Percentiles rank a stretch among this genome's conserved stretches.
Evolutionary conservation across 1,140 invertebrate genomes (phyloP).

Genomic region (Paraescarpia echinospica): DNA sequence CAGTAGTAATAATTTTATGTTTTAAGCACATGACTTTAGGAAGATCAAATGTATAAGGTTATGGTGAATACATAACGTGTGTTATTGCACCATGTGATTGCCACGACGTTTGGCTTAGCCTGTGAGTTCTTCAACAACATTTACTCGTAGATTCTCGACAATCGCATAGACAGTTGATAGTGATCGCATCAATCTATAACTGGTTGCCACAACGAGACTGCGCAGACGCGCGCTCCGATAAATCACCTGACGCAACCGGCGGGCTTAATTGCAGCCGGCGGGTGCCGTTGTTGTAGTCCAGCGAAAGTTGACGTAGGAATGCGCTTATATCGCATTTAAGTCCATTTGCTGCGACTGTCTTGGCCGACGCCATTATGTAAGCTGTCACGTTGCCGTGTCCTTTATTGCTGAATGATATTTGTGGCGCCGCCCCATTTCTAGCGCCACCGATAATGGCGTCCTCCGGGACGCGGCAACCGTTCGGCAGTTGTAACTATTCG

Average conservation of each 20-base stretch:
- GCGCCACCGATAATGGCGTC: neutral
- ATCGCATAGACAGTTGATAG: neutral
- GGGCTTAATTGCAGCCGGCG: neutral
- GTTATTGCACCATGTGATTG: too few relatives aligned
- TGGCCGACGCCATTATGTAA: neutral
- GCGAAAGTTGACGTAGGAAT: neutral
- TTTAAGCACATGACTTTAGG: too few relatives aligned
- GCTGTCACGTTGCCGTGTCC: neutral
- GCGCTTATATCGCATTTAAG: neutral
- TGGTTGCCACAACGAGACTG: neutral
- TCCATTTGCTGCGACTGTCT: neutral
- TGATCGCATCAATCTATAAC: neutral
- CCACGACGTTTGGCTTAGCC: neutral
- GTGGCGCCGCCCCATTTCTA: neutral
- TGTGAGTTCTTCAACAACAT: neutral
- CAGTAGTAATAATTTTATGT: too few relatives aligned
- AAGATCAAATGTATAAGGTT: too few relatives aligned
- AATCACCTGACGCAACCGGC: neutral
- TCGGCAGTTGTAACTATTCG: neutral
- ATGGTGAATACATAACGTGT: too few relatives aligned
- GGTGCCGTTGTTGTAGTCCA: neutral
- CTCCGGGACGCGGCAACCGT: neutral
- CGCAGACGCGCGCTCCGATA: neutral
- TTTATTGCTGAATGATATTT: neutral
- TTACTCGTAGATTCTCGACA: neutral